Percentiles rank a stretch among this genome's conserved stretches.
Conservation (phyloP, 2,888 invertebrate genomes). For the Drosophila imparisetae region DNA sequence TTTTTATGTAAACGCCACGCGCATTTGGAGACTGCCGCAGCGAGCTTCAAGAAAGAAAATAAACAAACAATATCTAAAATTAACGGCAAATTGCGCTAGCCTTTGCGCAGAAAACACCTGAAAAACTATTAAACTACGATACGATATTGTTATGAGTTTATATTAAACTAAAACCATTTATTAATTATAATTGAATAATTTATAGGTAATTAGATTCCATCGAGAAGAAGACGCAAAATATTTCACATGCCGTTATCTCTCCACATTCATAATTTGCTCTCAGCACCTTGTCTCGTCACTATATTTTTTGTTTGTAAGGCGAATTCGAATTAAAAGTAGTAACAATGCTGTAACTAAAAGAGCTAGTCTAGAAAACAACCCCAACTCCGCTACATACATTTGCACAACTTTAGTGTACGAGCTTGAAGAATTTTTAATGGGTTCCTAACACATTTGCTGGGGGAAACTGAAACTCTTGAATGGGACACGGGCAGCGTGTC, state of each 20-base stretch:
- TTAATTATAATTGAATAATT: not conserved
- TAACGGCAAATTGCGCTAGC: too few relatives aligned
- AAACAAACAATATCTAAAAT: too few relatives aligned
- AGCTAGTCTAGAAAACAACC: not conserved
- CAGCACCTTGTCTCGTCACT: not conserved
- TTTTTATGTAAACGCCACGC: not conserved
- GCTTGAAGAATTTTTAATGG: not conserved
- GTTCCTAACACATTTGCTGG: not conserved
- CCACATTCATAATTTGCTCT: not conserved
- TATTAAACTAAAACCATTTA: too few relatives aligned
- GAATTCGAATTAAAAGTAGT: not conserved
- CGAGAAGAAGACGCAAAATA: not conserved
- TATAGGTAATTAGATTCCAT: not conserved
- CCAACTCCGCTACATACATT: not conserved
- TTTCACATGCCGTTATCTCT: not conserved
- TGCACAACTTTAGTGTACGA: not conserved
- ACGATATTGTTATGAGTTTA: not conserved
- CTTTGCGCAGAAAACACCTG: too few relatives aligned
- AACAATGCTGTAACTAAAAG: not conserved
- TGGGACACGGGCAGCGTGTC: not conserved
- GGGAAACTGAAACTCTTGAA: constrained; percentile 29
- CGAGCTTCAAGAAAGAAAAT: not conserved
- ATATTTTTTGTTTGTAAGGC: not conserved
- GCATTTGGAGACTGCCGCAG: not conserved
- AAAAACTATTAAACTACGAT: not conserved